Evolutionary conservation across 1,140 invertebrate genomes (phyloP), one percentile per base, ranked within the genome.

Genomic region (Drosophila mauritiana): DNA sequence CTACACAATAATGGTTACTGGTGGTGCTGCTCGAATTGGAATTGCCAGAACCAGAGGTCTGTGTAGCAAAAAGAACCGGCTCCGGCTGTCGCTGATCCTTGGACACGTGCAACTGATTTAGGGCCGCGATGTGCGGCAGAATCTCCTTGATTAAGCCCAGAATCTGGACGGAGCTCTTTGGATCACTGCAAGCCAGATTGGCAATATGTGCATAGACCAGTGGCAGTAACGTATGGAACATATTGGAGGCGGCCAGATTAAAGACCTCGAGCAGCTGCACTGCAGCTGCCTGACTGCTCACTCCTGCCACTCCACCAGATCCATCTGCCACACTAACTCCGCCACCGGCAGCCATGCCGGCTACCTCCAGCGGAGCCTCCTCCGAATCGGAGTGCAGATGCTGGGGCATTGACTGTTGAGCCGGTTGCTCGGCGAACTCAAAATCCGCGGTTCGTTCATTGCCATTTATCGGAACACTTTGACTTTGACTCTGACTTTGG

Each of bases 121-220:
- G 93, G 10, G 96, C 95, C 1, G 97, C 95, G 1, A 99, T 96
- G 68, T 98, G 96, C 1, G 98, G 98, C 25, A 99, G 92, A 73
- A 99, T 94, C 78, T 98, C 96, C 92, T 98, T 97, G 64, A 99
- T 96, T 43, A 98, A 93, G 34, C 95, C 95, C n/a, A 99, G 93
- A 15, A 99, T 95, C 92, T 98, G 96, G 12, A 99, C 97, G 12
- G 97, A 97, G 90, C 97, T 97, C 96, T 96, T 95, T 3, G 97
- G 96, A 93, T 98, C 96, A 46, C 96, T 96, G 48, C 95, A 95
- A 36, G 96, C 96, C 37, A 97, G 93, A 13, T 96, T 96, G 86
- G 96, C 96, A 43, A 97, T 95, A 91, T 97, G 96, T 13, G 96
- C 96, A 88, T 97, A 94, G 54, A 97, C 94, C 22, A 97, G 92